These are phyloP conservation scores for Ammodytes marinus DNA, from an alignment of 2,113 vertebrate genomes.

Conservation along the genomic window DNA sequence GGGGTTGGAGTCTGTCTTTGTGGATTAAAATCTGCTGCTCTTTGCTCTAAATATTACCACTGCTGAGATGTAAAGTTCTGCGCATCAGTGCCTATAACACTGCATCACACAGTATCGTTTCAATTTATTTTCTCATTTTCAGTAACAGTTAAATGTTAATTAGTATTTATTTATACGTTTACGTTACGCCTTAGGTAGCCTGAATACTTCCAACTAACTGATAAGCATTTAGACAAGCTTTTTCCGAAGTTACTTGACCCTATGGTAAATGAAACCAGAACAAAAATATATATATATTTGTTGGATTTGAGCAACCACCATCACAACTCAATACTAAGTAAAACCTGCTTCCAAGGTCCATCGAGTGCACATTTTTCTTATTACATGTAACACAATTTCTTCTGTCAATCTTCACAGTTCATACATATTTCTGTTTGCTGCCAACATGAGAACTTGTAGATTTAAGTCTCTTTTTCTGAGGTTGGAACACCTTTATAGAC, in stretches of 20 bases:
- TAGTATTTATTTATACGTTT: background rate
- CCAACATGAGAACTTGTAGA: background rate
- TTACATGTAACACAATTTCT: slow-evolving; percentile 13
- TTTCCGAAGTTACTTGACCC: background rate
- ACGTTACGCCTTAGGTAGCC: background rate
- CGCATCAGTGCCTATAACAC: background rate
- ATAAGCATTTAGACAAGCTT: background rate
- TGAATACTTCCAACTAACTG: background rate
- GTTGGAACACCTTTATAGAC: slow-evolving; percentile 36
- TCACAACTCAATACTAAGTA: background rate
- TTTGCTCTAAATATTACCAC: slow-evolving; percentile 30
- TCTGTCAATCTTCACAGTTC: background rate
- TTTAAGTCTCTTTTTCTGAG: slow-evolving; percentile 12
- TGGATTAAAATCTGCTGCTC: slow-evolving; percentile 25
- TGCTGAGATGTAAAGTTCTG: slow-evolving; percentile 30
- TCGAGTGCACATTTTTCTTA: background rate
- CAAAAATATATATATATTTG: too few relatives aligned
- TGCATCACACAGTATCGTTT: background rate
- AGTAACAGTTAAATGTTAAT: background rate
- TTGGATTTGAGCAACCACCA: background rate
- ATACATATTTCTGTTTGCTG: background rate
- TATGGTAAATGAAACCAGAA: background rate
- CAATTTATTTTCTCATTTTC: background rate
- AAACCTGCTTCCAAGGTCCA: background rate
- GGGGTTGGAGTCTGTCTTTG: slow-evolving; percentile 17